A percentile compares a stretch with the other conserved stretches of the same genome.
phyloP scores from a whole-genome alignment of 2,888 invertebrate species.

The Lasioglossum oenotherae region DNA sequence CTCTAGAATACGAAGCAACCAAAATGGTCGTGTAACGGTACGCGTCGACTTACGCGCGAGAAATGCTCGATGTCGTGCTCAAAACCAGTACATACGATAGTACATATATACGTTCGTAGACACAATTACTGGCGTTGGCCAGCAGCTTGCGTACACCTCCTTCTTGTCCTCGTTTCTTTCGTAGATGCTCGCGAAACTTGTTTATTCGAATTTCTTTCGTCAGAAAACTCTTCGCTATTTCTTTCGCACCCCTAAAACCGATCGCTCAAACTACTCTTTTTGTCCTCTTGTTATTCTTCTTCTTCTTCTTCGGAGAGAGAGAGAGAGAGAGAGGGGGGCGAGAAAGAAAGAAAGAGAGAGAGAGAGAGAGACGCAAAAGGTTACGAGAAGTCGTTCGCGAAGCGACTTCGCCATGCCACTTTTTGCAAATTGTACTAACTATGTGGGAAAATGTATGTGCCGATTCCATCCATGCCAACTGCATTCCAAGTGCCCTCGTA shows the following conservation, averaged over 20 bases:
- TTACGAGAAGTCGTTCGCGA: not conserved
- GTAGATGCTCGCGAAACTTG: not conserved
- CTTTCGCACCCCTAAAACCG: not conserved
- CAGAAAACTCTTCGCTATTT: not conserved
- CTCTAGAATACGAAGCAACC: constrained; percentile 48
- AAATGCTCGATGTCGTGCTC: constrained; percentile 57
- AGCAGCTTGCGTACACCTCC: not conserved
- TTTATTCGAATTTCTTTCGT: not conserved
- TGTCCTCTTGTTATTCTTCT: not conserved
- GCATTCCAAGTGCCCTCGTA: constrained; percentile 87
- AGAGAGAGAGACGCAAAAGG: not conserved
- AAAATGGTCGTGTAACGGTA: constrained; percentile 61
- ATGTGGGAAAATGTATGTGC: constrained; percentile 87
- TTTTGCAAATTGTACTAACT: constrained; percentile 81
- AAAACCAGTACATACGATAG: constrained; percentile 38
- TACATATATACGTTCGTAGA: constrained; percentile 13
- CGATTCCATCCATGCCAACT: constrained; percentile 87
- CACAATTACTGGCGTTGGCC: constrained; percentile 19
- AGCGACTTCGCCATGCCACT: not conserved
- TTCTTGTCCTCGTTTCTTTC: constrained; percentile 25
- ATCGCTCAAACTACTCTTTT: not conserved
- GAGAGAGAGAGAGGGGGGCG: not conserved
- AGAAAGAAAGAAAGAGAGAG: not conserved
- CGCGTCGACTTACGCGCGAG: constrained; percentile 54
- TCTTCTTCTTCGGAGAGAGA: not conserved